Conservation (phyloP, 92 coral and sea anemone species). For the Meandrina meandrites region DNA sequence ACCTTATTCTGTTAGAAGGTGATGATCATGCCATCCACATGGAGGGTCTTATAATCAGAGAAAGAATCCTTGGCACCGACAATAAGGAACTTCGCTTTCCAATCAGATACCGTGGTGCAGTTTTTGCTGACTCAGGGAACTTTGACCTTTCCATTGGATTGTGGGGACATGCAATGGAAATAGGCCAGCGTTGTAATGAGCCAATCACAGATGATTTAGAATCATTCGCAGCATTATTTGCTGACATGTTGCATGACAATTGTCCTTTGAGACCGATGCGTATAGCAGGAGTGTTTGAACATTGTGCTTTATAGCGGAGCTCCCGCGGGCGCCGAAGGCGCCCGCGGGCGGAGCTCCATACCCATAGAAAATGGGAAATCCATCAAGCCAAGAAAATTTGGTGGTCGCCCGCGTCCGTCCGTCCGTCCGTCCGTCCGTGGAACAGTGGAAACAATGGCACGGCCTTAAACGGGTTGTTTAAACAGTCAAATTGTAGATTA, state of each 20-base stretch:
- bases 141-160: slow-evolving; percentile 66
- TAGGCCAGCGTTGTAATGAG: slow-evolving; percentile 53
- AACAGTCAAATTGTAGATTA: too few relatives aligned
- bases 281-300: slow-evolving; percentile 60
- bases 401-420: too few relatives aligned
- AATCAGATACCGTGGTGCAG: slow-evolving; percentile 71
- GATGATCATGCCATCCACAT: slow-evolving; percentile 69
- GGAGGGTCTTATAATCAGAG: slow-evolving; percentile 79
- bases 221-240: slow-evolving; percentile 54
- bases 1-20: slow-evolving; percentile 46
- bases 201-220: slow-evolving; percentile 56
- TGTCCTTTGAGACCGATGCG: slow-evolving; percentile 38
- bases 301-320: too few relatives aligned
- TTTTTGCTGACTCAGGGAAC: slow-evolving; percentile 75
- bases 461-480: too few relatives aligned
- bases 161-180: slow-evolving; percentile 77
- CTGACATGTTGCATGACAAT: slow-evolving; percentile 59
- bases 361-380: too few relatives aligned
- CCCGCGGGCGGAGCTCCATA: too few relatives aligned
- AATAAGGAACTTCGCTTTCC: slow-evolving; percentile 63
- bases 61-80: slow-evolving; percentile 64
- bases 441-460: too few relatives aligned
- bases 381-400: too few relatives aligned
- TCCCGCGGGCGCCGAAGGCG: too few relatives aligned
- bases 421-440: too few relatives aligned